Evolutionary conservation across 1,140 invertebrate genomes (phyloP).

Genomic region (Musca domestica): DNA sequence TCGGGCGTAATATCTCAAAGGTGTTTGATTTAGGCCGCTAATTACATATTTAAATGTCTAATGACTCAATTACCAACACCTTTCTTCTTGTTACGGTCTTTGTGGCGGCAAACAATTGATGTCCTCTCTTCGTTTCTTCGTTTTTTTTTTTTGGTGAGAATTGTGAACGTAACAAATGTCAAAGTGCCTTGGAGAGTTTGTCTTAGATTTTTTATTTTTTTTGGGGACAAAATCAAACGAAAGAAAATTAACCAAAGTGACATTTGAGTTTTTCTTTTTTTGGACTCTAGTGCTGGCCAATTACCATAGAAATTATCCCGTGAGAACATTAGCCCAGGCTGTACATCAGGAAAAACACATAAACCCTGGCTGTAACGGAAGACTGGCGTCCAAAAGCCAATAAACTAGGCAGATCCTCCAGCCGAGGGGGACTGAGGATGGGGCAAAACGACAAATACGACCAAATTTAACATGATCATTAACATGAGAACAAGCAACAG

Average conservation of each 20-base stretch:
- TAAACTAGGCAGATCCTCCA: not conserved
- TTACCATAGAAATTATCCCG: constrained; percentile 16
- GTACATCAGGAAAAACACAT: not conserved
- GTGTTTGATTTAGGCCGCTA: constrained; percentile 13
- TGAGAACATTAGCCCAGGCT: constrained; percentile 2
- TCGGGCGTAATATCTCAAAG: no score
- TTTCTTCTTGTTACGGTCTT: not conserved
- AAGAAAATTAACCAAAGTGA: not conserved
- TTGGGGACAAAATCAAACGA: not conserved
- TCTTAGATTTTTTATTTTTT: not conserved
- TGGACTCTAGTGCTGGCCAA: no score
- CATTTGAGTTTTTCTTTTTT: no score
- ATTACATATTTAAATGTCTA: constrained; percentile 12
- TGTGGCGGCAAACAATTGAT: constrained; percentile 1
- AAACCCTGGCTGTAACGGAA: constrained; percentile 1
- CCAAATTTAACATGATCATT: constrained; percentile 13
- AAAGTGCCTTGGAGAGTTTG: not conserved
- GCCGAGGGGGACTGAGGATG: not conserved
- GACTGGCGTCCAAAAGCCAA: constrained; percentile 17
- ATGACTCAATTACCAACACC: constrained; percentile 16
- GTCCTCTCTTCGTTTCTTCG: not conserved
- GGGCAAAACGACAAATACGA: not conserved
- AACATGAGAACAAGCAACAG: constrained; percentile 7
- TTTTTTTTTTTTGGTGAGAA: no score
- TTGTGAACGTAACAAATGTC: not conserved